phyloP scores from a whole-genome alignment of 2,888 invertebrate species.

The Cryptosula pallasiana region DNA sequence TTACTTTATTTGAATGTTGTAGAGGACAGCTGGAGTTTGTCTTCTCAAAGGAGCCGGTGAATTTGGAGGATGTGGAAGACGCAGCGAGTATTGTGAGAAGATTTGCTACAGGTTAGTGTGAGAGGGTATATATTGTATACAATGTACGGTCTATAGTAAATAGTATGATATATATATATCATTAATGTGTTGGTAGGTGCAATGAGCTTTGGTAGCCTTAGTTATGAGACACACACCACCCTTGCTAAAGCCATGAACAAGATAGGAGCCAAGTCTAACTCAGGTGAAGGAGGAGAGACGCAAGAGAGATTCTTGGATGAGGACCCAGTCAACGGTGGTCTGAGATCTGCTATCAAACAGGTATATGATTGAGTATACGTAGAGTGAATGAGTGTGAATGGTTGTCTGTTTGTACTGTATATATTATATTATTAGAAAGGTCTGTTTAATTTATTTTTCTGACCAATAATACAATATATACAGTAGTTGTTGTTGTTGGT shows the following conservation, averaged over 20 bases:
- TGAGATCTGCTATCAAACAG: constrained; percentile 93
- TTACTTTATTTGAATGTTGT: neutral
- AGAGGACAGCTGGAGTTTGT: constrained; percentile 86
- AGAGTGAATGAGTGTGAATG: too few relatives aligned
- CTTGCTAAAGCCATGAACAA: constrained; percentile 96
- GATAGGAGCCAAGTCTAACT: constrained; percentile 95
- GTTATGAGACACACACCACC: constrained; percentile 89
- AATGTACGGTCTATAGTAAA: too few relatives aligned
- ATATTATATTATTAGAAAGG: too few relatives aligned
- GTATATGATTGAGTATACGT: too few relatives aligned
- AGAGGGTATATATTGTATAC: too few relatives aligned
- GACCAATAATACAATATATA: too few relatives aligned
- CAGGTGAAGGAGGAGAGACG: constrained; percentile 87
- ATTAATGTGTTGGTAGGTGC: constrained; percentile 70
- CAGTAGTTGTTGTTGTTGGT: too few relatives aligned
- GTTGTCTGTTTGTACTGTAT: too few relatives aligned
- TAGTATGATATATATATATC: too few relatives aligned
- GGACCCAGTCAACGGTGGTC: constrained; percentile 71
- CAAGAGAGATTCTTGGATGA: constrained; percentile 68
- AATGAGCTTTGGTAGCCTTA: constrained; percentile 96
- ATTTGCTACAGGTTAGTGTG: constrained; percentile 75
- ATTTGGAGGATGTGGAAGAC: constrained; percentile 82
- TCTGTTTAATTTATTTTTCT: too few relatives aligned
- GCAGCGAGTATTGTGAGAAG: constrained; percentile 92
- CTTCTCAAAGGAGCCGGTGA: constrained; percentile 70